These are phyloP conservation scores for Gnatocerus cornutus DNA, from an alignment of 2,888 invertebrate genomes.

Conservation along the genomic window DNA sequence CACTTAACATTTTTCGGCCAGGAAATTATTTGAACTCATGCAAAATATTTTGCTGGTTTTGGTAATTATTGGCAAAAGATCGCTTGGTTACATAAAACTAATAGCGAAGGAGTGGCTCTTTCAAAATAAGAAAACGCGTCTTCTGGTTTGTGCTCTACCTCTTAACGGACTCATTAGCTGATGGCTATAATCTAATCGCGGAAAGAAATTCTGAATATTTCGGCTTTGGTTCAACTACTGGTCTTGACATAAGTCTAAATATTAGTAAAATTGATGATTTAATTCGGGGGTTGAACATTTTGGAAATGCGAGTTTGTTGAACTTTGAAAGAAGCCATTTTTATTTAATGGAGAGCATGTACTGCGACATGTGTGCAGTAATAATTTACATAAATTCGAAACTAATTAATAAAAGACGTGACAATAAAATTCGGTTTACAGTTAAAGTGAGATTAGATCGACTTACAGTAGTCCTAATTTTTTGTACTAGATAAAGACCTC, in stretches of 20 bases:
- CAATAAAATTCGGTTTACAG: slow-evolving; percentile 21
- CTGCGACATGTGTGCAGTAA: neutral
- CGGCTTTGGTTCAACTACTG: slow-evolving; percentile 30
- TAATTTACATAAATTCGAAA: slow-evolving; percentile 15
- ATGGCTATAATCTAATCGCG: slow-evolving; percentile 36
- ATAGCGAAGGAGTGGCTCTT: slow-evolving; percentile 31
- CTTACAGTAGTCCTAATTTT: slow-evolving; percentile 13
- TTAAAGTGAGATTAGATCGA: slow-evolving; percentile 3
- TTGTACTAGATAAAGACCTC: neutral
- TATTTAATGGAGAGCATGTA: no score
- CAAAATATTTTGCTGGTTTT: slow-evolving; percentile 29
- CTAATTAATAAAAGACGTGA: slow-evolving; percentile 8
- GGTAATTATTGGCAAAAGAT: slow-evolving; percentile 34
- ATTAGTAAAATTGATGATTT: slow-evolving; percentile 23
- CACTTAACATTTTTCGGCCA: slow-evolving; percentile 39
- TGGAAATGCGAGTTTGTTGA: neutral
- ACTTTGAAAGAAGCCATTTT: neutral
- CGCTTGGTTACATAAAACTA: slow-evolving; percentile 27
- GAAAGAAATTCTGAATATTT: slow-evolving; percentile 29
- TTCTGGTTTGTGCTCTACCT: slow-evolving; percentile 19
- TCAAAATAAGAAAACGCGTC: slow-evolving; percentile 20
- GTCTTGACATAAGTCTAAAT: slow-evolving; percentile 29
- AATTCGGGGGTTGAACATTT: neutral
- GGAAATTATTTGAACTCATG: slow-evolving; percentile 33
- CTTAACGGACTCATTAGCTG: slow-evolving; percentile 37